phyloP scores from a whole-genome alignment of 2,888 invertebrate genomes.

The Aporophyla nigra region DNA sequence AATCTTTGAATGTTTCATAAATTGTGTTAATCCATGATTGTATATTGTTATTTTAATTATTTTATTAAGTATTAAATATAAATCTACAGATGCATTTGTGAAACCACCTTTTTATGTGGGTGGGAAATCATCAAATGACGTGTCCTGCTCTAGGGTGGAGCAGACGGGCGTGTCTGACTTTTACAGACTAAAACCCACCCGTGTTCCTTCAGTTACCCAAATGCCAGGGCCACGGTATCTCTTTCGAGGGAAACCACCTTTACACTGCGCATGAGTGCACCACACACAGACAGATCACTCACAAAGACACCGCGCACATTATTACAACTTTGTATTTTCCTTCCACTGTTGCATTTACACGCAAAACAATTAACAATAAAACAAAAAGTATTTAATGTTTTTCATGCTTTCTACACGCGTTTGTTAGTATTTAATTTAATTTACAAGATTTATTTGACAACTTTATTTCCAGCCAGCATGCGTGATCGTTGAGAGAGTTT shows the following conservation, averaged over 20 bases:
- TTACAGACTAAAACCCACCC: too few relatives aligned
- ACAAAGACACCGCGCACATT: conserved; percentile 36
- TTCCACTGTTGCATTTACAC: conserved; percentile 18
- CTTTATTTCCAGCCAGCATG: conserved; percentile 25
- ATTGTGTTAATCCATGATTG: neutral
- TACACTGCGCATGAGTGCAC: conserved; percentile 38
- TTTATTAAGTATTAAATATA: neutral
- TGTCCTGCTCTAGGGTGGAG: too few relatives aligned
- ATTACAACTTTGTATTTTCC: conserved; percentile 28
- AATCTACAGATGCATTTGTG: too few relatives aligned
- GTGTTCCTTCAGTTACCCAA: too few relatives aligned
- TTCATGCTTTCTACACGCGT: conserved; percentile 38
- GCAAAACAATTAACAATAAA: conserved; percentile 44
- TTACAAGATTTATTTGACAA: conserved; percentile 31
- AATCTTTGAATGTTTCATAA: neutral
- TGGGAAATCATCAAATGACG: too few relatives aligned
- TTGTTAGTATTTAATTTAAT: conserved; percentile 27
- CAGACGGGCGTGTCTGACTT: too few relatives aligned
- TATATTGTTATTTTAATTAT: neutral
- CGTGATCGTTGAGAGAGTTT: conserved; percentile 47
- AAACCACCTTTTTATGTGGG: too few relatives aligned
- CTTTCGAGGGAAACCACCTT: too few relatives aligned
- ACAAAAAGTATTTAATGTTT: conserved; percentile 18
- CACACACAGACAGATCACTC: conserved; percentile 13
- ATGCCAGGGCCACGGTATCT: too few relatives aligned